Evolutionary conservation across 2,797 vertebrate genomes (phyloP).

Genomic region (Sebastes kiyomatsui): DNA sequence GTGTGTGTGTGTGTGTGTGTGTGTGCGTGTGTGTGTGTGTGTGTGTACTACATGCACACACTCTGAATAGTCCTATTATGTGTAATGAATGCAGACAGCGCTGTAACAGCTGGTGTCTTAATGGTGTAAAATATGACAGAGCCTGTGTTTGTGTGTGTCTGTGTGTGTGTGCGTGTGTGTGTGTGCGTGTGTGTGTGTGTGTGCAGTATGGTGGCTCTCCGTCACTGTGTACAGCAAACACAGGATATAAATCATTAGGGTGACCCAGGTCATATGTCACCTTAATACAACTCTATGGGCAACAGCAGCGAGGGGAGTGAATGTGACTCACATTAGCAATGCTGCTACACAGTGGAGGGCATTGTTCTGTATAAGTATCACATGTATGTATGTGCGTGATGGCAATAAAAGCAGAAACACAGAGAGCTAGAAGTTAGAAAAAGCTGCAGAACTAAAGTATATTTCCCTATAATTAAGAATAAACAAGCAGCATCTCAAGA

Average conservation of each 20-base stretch:
- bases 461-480: constrained; percentile 34
- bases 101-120: constrained; percentile 58
- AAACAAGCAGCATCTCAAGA: constrained; percentile 48
- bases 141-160: background rate
- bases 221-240: constrained; percentile 44
- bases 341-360: constrained; percentile 11
- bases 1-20: background rate
- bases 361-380: constrained; percentile 11
- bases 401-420: background rate
- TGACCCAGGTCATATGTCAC: constrained; percentile 40
- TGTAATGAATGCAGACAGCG: constrained; percentile 57
- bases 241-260: constrained; percentile 49
- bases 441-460: constrained; percentile 17
- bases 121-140: constrained; percentile 42
- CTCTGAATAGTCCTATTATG: constrained; percentile 52
- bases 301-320: background rate
- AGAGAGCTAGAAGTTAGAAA: background rate
- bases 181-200: background rate
- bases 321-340: constrained; percentile 47
- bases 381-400: constrained; percentile 1
- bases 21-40: background rate
- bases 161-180: background rate
- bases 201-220: constrained; percentile 17
- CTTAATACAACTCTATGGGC: constrained; percentile 10
- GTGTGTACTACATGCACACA: background rate